Conservation (phyloP, 2,888 invertebrate species). For the Periphyllus acericola region DNA sequence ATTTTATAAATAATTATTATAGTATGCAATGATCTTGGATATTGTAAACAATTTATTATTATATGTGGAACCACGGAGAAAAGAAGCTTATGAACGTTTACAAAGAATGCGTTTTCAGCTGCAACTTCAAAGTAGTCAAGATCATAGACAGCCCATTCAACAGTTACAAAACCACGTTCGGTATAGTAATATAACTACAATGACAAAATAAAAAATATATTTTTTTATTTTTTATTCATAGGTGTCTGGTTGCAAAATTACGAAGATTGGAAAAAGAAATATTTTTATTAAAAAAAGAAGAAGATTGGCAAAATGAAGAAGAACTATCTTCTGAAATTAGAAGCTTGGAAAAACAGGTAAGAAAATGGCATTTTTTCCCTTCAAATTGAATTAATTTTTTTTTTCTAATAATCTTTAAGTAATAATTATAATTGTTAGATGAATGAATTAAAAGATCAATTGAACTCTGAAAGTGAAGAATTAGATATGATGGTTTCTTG, state of each 20-base stretch:
- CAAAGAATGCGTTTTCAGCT: conserved; percentile 94
- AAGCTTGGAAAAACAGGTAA: conserved; percentile 77
- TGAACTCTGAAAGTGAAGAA: conserved; percentile 90
- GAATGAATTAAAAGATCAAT: conserved; percentile 87
- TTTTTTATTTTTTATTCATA: conserved; percentile 66
- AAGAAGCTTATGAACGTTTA: conserved; percentile 87
- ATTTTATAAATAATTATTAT: conserved; percentile 65
- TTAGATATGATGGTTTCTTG: conserved; percentile 94
- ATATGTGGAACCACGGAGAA: conserved; percentile 94
- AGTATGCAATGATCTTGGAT: conserved; percentile 97
- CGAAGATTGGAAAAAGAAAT: conserved; percentile 89
- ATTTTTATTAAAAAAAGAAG: conserved; percentile 84
- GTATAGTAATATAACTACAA: conserved; percentile 64
- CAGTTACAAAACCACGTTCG: conserved; percentile 83
- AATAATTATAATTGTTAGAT: conserved; percentile 70
- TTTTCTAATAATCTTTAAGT: conserved; percentile 9
- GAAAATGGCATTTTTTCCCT: conserved; percentile 10
- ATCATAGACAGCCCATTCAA: conserved; percentile 91
- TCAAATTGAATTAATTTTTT: not conserved
- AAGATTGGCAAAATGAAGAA: conserved; percentile 72
- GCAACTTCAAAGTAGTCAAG: conserved; percentile 89
- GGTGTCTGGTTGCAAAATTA: conserved; percentile 82
- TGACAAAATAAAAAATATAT: not conserved
- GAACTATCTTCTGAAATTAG: conserved; percentile 77
- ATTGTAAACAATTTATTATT: conserved; percentile 96